phyloP scores from a whole-genome alignment of 2,888 invertebrate species.

The Perdita meconis region DNA sequence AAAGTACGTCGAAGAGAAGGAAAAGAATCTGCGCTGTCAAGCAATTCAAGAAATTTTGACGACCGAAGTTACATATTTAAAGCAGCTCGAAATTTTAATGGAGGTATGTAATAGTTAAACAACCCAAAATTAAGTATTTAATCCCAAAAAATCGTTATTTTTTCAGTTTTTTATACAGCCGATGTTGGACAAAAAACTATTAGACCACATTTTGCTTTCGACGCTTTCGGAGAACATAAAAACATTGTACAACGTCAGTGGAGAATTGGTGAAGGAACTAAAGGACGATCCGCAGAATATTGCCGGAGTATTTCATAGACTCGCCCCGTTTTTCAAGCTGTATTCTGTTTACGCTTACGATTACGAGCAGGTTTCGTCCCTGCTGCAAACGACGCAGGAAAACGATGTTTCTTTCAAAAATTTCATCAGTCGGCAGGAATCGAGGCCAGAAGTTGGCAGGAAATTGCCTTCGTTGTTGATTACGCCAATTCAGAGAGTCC shows the following conservation, averaged over 20 bases:
- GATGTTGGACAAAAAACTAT: slow-evolving; percentile 85
- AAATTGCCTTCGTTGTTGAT: slow-evolving; percentile 90
- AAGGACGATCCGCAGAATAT: slow-evolving; percentile 86
- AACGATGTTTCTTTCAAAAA: slow-evolving; percentile 86
- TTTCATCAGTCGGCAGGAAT: slow-evolving; percentile 88
- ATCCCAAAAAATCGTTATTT: slow-evolving; percentile 11
- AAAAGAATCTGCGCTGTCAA: slow-evolving; percentile 83
- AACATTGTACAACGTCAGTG: slow-evolving; percentile 88
- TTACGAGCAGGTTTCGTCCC: slow-evolving; percentile 87
- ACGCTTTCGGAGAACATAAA: slow-evolving; percentile 88
- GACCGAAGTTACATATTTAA: slow-evolving; percentile 89
- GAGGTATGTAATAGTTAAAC: no score
- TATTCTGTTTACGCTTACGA: slow-evolving; percentile 92
- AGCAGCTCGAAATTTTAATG: slow-evolving; percentile 88
- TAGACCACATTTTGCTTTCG: slow-evolving; percentile 85
- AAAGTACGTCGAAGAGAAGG: slow-evolving; percentile 76
- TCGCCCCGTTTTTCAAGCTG: slow-evolving; percentile 91
- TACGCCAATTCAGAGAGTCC: slow-evolving; percentile 91
- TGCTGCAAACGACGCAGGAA: slow-evolving; percentile 86
- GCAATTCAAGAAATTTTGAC: slow-evolving; percentile 89
- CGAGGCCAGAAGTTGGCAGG: slow-evolving; percentile 88
- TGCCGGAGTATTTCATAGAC: slow-evolving; percentile 88
- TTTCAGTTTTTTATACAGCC: slow-evolving; percentile 87
- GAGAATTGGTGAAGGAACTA: slow-evolving; percentile 87
- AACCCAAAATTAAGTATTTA: no score